Evolutionary conservation across 2,113 vertebrate genomes (phyloP), one percentile per base, ranked within the genome.

Genomic region (Hippocampus guttulatus): DNA sequence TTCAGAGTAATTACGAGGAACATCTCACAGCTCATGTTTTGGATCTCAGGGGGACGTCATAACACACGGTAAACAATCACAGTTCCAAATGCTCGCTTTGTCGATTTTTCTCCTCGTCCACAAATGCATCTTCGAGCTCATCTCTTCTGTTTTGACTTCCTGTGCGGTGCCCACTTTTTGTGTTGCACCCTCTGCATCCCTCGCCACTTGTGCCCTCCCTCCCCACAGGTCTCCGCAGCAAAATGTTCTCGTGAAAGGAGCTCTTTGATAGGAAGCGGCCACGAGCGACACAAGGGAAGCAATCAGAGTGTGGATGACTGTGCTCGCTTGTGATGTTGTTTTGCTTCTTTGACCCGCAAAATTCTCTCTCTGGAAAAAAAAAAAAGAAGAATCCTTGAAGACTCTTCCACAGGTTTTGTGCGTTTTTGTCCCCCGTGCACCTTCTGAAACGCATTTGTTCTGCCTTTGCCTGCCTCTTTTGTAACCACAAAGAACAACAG

Each of bases 221-320:
- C 83, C 57, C 38, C 49, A 45, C 52, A 41, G 78, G 79, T 82
- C 84, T 83, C 85, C 88, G 84, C 88, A 89, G 88, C 85, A 80
- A 87, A 87, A 85, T 79, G 87, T 90, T 88, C 81, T 88, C 87
- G 87, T 91, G 88, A 91, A 91, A 91, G 87, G 80, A 78, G 81
- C 84, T 78, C 90, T 90, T 91, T 91, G 88, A 90, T 90, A 88
- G 87, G 81, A 79, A 74, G 80, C 65, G 81, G 84, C 71, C 87
- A 86, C 78, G 74, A 88, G 80, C 76, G 71, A 84, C 90, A 89
- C 88, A 88, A 88, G 90, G 85, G 88, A 91, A 84, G 88, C 85
- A 89, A 90, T 89, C 88, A 90, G 87, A 91, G 81, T 82, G 81
- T 77, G 83, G 83, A 90, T 81, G 54, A 84, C 77, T 80, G 81